Percentiles rank a stretch among this genome's conserved stretches.
These are phyloP conservation scores for Acipenser oxyrinchus DNA, from an alignment of 2,797 vertebrate genomes.

Conservation along the genomic window DNA sequence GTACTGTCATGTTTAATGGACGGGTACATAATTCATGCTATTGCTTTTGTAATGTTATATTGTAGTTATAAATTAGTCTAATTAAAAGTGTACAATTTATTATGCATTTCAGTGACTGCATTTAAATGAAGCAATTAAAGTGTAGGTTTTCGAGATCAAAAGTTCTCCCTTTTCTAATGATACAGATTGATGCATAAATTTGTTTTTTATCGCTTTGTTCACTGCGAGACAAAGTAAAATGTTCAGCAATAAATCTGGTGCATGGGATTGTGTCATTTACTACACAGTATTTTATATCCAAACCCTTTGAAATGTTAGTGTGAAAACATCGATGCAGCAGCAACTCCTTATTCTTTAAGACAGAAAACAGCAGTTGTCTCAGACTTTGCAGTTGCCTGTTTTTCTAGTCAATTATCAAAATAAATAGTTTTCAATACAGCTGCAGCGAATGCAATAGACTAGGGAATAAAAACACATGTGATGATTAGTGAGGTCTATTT, in stretches of 20 bases:
- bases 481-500: too few species aligned
- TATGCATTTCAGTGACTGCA: slow-evolving; percentile 48
- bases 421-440: too few species aligned
- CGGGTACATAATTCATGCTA: slow-evolving; percentile 71
- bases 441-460: too few species aligned
- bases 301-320: too few species aligned
- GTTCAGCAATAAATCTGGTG: slow-evolving; percentile 35
- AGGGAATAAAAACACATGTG: too few species aligned
- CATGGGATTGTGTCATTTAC: background rate
- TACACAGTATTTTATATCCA: too few species aligned
- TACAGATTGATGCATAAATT: slow-evolving; percentile 43
- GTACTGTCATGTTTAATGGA: slow-evolving; percentile 59
- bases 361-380: too few species aligned
- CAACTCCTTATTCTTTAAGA: too few species aligned
- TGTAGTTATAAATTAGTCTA: slow-evolving; percentile 61
- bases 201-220: slow-evolving; percentile 44
- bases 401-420: too few species aligned
- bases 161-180: slow-evolving; percentile 42
- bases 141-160: slow-evolving; percentile 55
- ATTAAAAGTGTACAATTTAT: slow-evolving; percentile 62
- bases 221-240: slow-evolving; percentile 42
- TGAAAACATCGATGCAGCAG: too few species aligned
- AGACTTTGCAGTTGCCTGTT: too few species aligned
- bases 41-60: slow-evolving; percentile 56
- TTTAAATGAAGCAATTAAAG: slow-evolving; percentile 66